Base-by-base conservation (phyloP, 2,797 vertebrate species). In the Antrozous pallidus region DNA sequence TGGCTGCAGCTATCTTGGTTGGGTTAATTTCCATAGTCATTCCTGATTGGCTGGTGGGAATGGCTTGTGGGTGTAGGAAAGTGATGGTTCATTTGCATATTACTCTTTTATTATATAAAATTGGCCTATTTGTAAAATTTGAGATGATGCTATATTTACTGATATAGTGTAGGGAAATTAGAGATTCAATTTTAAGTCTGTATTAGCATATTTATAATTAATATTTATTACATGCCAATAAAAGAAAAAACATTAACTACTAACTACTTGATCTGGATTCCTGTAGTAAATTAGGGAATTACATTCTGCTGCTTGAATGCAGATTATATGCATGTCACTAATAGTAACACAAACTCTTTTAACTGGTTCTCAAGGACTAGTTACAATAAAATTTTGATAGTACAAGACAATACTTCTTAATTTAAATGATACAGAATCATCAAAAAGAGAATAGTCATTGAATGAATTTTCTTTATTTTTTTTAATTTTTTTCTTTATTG, bases 181-280 rank as follows among this genome's bases (percentile, higher is more conserved):
- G 56, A 70, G 63, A 74, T 81, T n/a, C 22, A 65, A 22, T 49
- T 74, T 89, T 31, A 83, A 85, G 31, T 81, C 94, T 96, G 47
- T 81, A 95, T 92, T 79, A 96, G 11, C 18, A 87, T 13, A 28
- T 12, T 85, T 97, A 54, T 67, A 92, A 73, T 92, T 90, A 63
- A 42, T 40, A 86, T 90, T 74, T 94, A 51, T 70, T 86, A 75
- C 71, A 91, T 96, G 1, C 16, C 22, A 89, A 16, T 75, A 80
- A 56, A 61, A 91, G 33, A 36, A 90, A 78, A 77, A 77, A 26
- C 71, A 36, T 58, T 95, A 71, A 96, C 70, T 88, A 24, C 70
- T 86, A 82, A 47, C n/a, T 93, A 94, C 20, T 58, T 93, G 89
- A 24, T 94, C 92, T 45, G 9, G 14, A 69, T 94, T 95, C 88